Evolutionary conservation across 2,888 invertebrate species (phyloP).

Genomic region (Pilophorus perplexus): DNA sequence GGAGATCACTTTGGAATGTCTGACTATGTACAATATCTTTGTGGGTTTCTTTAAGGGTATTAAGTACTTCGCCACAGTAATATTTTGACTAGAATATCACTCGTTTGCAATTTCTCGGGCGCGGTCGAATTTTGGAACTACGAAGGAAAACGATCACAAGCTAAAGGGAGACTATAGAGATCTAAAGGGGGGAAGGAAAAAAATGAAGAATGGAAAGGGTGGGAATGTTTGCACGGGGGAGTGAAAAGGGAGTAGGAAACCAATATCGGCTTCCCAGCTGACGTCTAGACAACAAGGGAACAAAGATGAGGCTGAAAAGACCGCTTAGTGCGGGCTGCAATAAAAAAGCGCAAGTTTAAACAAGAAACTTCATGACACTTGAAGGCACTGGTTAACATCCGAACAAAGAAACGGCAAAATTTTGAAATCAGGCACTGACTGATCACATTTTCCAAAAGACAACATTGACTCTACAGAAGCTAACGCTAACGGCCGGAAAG

Average conservation of each 20-base stretch:
- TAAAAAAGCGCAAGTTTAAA: too few species aligned
- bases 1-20: constrained; percentile 42
- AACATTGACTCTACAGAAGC: too few species aligned
- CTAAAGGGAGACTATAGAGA: background rate
- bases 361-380: too few species aligned
- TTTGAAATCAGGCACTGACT: too few species aligned
- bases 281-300: constrained; percentile 26
- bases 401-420: too few species aligned
- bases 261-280: constrained; percentile 20
- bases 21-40: constrained; percentile 44
- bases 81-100: constrained; percentile 43
- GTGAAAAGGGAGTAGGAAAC: constrained; percentile 1
- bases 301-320: too few species aligned
- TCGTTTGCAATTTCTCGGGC: constrained; percentile 12
- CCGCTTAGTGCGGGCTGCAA: too few species aligned
- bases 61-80: constrained; percentile 38
- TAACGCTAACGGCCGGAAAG: too few species aligned
- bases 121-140: background rate
- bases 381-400: too few species aligned
- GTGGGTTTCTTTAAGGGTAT: constrained; percentile 15
- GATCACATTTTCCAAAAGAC: too few species aligned
- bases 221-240: too few species aligned
- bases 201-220: too few species aligned
- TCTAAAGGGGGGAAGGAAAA: background rate
- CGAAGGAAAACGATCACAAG: constrained; percentile 20